Evolutionary conservation across 1,140 invertebrate species (phyloP).

Genomic region (Papilio xuthus): DNA sequence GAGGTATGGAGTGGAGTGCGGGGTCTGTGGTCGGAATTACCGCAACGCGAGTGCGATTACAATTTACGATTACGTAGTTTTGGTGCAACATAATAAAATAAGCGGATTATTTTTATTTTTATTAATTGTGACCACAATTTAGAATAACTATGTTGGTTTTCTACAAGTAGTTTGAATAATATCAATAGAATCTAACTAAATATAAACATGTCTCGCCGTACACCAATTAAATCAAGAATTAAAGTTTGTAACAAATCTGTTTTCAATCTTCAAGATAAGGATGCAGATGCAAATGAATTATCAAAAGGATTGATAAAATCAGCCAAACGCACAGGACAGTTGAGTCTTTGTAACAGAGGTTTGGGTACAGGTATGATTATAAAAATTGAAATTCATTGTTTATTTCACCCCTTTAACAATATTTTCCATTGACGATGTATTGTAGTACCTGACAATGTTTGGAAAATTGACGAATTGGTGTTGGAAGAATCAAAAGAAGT

Average conservation of each 20-base stretch:
- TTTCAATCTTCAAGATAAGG: slow-evolving; percentile 86
- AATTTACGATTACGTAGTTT: slow-evolving; percentile 12
- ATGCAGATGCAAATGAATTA: slow-evolving; percentile 85
- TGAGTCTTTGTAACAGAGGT: slow-evolving; percentile 89
- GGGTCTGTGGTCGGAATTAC: neutral
- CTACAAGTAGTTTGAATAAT: neutral
- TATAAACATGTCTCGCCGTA: slow-evolving; percentile 84
- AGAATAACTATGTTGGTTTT: slow-evolving; percentile 30
- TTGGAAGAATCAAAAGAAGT: slow-evolving; percentile 84
- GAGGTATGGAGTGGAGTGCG: neutral
- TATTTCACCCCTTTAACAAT: slow-evolving; percentile 21
- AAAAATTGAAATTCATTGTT: slow-evolving; percentile 30
- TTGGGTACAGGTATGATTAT: slow-evolving; percentile 85
- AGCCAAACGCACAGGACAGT: slow-evolving; percentile 88
- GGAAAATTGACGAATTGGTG: slow-evolving; percentile 89
- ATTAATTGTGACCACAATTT: slow-evolving; percentile 14
- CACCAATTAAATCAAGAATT: slow-evolving; percentile 64
- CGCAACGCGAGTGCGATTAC: slow-evolving; percentile 7
- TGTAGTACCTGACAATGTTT: slow-evolving; percentile 91
- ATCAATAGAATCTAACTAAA: neutral
- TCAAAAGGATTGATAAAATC: slow-evolving; percentile 87
- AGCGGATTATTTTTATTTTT: slow-evolving; percentile 16
- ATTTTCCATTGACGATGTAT: slow-evolving; percentile 42
- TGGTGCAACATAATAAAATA: neutral
- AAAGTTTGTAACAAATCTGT: slow-evolving; percentile 83